These are phyloP conservation scores for Strix uralensis DNA, from an alignment of 2,113 vertebrate species.

Conservation along the genomic window DNA sequence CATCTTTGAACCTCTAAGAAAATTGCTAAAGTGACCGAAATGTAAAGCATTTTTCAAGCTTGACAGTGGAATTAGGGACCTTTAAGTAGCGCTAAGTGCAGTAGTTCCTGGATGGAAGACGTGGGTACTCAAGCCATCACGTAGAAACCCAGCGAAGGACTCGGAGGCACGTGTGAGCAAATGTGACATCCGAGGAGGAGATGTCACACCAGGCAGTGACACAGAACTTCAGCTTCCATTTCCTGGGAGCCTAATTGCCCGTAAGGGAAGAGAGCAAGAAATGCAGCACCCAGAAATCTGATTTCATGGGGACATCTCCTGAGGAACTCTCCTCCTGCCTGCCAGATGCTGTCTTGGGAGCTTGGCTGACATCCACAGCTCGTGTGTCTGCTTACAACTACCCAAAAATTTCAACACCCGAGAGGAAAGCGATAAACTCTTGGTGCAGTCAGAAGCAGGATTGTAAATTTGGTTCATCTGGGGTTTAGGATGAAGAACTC, in stretches of 20 bases:
- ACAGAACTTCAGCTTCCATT: not conserved
- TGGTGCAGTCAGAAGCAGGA: not conserved
- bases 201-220: not conserved
- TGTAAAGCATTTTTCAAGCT: not conserved
- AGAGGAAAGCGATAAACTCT: not conserved
- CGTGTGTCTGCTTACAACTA: too few species aligned
- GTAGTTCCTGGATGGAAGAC: not conserved
- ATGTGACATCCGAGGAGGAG: not conserved
- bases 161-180: not conserved
- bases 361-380: too few species aligned
- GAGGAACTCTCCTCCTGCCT: not conserved
- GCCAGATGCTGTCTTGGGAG: not conserved
- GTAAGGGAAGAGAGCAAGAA: too few species aligned
- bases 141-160: not conserved
- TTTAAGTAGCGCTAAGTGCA: not conserved
- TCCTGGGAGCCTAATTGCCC: too few species aligned
- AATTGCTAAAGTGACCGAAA: not conserved
- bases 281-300: not conserved
- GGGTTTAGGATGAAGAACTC: not conserved
- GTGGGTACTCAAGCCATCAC: not conserved
- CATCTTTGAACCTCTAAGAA: too few species aligned
- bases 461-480: not conserved
- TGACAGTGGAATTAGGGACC: not conserved
- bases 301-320: rapidly evolving
- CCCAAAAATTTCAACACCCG: not conserved